Percentiles rank a stretch among this genome's conserved stretches.
Evolutionary conservation across 2,888 invertebrate species (phyloP).

Genomic region (Dyspetes luteomarginatus): DNA sequence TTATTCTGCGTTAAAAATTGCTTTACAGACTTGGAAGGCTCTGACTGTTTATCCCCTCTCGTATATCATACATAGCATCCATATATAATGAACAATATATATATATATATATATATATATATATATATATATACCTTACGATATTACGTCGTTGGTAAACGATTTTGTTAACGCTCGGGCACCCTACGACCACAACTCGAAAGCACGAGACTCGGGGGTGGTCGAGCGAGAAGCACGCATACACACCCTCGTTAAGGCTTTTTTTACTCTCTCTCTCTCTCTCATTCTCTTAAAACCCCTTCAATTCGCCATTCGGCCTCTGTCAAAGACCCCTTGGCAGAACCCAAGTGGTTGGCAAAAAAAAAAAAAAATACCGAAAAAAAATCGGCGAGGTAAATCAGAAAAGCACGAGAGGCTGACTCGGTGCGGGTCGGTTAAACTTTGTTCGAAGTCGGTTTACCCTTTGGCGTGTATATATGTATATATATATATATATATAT

Average conservation of each 20-base stretch:
- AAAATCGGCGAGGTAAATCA: conserved; percentile 20
- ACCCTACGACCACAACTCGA: conserved; percentile 31
- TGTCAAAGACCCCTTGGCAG: conserved; percentile 37
- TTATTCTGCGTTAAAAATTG: too few relatives aligned
- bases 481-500: too few relatives aligned
- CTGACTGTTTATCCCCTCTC: too few relatives aligned
- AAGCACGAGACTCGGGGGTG: conserved; percentile 24
- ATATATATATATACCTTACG: neutral
- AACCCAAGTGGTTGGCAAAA: conserved; percentile 42
- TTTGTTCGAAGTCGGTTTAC: conserved; percentile 64
- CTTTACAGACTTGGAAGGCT: too few relatives aligned
- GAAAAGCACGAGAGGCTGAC: conserved; percentile 57
- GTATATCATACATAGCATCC: too few relatives aligned
- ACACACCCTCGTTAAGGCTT: conserved; percentile 51
- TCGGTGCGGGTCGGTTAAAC: conserved; percentile 55
- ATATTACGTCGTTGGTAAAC: conserved; percentile 44
- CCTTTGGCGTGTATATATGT: conserved; percentile 63
- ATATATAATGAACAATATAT: too few relatives aligned
- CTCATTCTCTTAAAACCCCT: conserved; percentile 39
- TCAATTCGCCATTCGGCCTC: conserved; percentile 46
- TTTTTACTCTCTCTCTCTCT: conserved; percentile 27
- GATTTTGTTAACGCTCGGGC: conserved; percentile 43
- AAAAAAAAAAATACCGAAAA: conserved; percentile 15
- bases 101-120: too few relatives aligned
- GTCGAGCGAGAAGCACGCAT: conserved; percentile 41